These are phyloP conservation scores for Antennarius maculatus DNA, from an alignment of 2,797 vertebrate species.

Conservation along the genomic window DNA sequence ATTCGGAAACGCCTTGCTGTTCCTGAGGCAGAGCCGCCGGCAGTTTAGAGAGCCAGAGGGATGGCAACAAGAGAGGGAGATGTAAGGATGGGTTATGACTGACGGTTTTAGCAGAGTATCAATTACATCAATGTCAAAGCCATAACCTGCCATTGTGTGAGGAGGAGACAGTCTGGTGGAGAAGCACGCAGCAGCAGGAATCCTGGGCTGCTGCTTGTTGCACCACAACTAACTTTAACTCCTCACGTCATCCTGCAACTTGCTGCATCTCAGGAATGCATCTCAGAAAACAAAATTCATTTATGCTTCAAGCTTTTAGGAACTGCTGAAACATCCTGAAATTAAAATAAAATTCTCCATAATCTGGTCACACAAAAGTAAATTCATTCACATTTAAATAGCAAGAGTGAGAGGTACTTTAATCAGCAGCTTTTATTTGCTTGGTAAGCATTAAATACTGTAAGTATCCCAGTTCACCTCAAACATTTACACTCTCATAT, in stretches of 20 bases:
- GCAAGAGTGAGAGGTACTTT: background rate
- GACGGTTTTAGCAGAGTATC: conserved; percentile 82
- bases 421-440: conserved; percentile 62
- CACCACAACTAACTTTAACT: conserved; percentile 26
- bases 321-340: background rate
- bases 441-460: conserved; percentile 33
- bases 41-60: conserved; percentile 47
- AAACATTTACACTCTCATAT: conserved; percentile 1
- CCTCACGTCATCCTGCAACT: conserved; percentile 14
- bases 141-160: conserved; percentile 69
- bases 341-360: background rate
- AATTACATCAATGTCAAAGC: conserved; percentile 81
- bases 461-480: conserved; percentile 14
- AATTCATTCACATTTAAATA: background rate
- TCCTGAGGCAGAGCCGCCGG: conserved; percentile 69
- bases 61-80: conserved; percentile 46
- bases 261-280: conserved; percentile 4
- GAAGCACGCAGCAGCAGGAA: conserved; percentile 11
- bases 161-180: conserved; percentile 50
- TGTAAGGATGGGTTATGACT: conserved; percentile 76
- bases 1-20: conserved; percentile 83
- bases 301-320: background rate
- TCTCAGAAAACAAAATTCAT: background rate
- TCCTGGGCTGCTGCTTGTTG: conserved; percentile 5
- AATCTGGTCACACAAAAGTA: background rate